Evolutionary conservation across 2,888 invertebrate genomes (phyloP).

Genomic region (Masnerella sp.): DNA sequence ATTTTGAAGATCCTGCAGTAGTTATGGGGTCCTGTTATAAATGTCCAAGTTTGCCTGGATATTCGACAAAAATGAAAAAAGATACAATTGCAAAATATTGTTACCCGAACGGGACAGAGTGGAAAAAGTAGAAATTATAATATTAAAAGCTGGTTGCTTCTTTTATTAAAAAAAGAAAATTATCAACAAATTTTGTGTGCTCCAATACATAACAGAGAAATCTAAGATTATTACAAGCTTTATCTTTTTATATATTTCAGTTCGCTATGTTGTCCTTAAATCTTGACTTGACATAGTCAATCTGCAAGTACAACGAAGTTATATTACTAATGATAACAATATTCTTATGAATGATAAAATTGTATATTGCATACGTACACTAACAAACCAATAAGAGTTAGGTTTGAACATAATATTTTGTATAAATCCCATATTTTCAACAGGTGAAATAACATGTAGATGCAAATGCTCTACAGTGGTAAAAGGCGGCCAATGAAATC

Average conservation of each 20-base stretch:
- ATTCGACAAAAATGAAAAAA: constrained; percentile 88
- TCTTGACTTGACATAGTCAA: constrained; percentile 79
- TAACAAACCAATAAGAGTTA: constrained; percentile 90
- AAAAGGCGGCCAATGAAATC: constrained; percentile 96
- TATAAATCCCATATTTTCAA: constrained; percentile 84
- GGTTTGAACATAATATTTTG: constrained; percentile 84
- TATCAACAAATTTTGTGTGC: constrained; percentile 78
- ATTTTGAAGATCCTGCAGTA: constrained; percentile 86
- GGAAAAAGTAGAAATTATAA: constrained; percentile 80
- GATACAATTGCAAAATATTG: constrained; percentile 84
- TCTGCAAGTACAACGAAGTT: constrained; percentile 74
- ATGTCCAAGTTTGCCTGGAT: constrained; percentile 88
- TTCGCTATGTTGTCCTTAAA: constrained; percentile 65
- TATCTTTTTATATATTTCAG: background rate
- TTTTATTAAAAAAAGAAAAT: constrained; percentile 76
- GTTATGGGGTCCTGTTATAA: constrained; percentile 86
- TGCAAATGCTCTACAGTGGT: constrained; percentile 90
- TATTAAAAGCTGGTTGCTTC: too few relatives aligned
- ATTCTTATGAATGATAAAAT: background rate
- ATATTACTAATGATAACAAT: background rate
- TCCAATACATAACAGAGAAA: too few relatives aligned
- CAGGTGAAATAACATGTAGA: constrained; percentile 90
- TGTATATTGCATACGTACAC: constrained; percentile 80
- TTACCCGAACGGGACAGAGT: constrained; percentile 88
- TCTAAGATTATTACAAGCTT: too few relatives aligned